These are phyloP conservation scores for Agrochola macilenta DNA, from an alignment of 2,888 invertebrate species.

Conservation along the genomic window DNA sequence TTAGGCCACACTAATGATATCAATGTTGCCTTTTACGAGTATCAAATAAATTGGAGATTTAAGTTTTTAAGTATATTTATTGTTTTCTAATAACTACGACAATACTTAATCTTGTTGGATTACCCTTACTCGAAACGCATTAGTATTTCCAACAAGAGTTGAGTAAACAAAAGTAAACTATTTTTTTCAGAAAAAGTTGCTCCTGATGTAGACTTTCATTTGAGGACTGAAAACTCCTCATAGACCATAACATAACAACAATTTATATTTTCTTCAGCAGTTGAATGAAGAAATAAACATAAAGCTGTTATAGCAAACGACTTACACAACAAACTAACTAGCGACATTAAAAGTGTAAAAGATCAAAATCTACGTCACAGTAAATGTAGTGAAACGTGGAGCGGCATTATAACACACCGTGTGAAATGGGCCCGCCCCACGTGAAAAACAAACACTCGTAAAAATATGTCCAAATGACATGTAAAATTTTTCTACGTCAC, in stretches of 20 bases:
- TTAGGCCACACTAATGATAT: constrained; percentile 58
- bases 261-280: constrained; percentile 8
- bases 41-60: constrained; percentile 53
- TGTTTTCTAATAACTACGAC: constrained; percentile 4
- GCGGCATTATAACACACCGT: constrained; percentile 78
- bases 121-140: neutral
- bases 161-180: neutral
- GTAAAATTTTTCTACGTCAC: constrained; percentile 90
- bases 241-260: neutral
- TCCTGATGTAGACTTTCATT: neutral
- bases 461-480: constrained; percentile 89
- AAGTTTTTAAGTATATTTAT: constrained; percentile 29
- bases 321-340: constrained; percentile 56
- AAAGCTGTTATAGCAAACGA: constrained; percentile 20
- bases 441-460: constrained; percentile 89
- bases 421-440: constrained; percentile 84
- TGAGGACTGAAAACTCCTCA: neutral
- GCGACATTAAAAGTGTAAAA: constrained; percentile 66
- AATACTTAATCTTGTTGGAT: neutral
- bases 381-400: constrained; percentile 80
- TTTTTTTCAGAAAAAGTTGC: too few relatives aligned
- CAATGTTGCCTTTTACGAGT: constrained; percentile 50
- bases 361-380: constrained; percentile 76
- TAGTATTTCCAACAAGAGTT: neutral
- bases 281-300: constrained; percentile 22